Percentiles rank a stretch among this genome's conserved stretches.
These are phyloP conservation scores for Indicator maculatus DNA, from an alignment of 2,113 vertebrate genomes.

Conservation along the genomic window DNA sequence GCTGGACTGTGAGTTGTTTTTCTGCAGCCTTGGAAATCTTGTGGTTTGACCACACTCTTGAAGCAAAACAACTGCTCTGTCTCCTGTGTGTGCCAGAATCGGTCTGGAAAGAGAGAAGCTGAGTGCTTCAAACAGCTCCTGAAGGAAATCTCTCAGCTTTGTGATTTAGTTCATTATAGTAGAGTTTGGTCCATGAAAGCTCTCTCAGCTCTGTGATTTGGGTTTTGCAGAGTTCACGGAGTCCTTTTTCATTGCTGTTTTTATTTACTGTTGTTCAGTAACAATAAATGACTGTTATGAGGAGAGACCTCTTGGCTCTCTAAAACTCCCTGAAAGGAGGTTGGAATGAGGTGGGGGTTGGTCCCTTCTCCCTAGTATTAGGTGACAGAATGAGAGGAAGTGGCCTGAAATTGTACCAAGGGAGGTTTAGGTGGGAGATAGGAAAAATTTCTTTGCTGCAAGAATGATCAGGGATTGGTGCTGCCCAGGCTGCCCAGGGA, in stretches of 20 bases:
- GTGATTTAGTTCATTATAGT: neutral
- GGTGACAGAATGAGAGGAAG: too few relatives aligned
- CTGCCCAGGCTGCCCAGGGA: too few relatives aligned
- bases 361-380: too few relatives aligned
- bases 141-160: neutral
- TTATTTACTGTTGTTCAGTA: neutral
- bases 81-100: neutral
- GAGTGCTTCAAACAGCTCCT: neutral
- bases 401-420: too few relatives aligned
- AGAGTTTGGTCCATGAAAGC: neutral
- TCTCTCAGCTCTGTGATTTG: neutral
- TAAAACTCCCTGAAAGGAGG: too few relatives aligned
- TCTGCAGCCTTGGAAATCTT: neutral
- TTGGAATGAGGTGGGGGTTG: too few relatives aligned
- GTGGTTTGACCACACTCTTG: conserved; percentile 32
- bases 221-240: fast-evolving
- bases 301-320: too few relatives aligned
- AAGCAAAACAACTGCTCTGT: neutral
- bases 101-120: neutral
- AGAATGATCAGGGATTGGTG: too few relatives aligned
- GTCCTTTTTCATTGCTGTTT: neutral
- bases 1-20: conserved; percentile 5
- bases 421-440: too few relatives aligned
- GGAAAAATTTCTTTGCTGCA: too few relatives aligned
- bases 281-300: too few relatives aligned